Evolutionary conservation across 2,113 vertebrate species (phyloP), one percentile per base, ranked within the genome.

Genomic region (Helogale parvula): DNA sequence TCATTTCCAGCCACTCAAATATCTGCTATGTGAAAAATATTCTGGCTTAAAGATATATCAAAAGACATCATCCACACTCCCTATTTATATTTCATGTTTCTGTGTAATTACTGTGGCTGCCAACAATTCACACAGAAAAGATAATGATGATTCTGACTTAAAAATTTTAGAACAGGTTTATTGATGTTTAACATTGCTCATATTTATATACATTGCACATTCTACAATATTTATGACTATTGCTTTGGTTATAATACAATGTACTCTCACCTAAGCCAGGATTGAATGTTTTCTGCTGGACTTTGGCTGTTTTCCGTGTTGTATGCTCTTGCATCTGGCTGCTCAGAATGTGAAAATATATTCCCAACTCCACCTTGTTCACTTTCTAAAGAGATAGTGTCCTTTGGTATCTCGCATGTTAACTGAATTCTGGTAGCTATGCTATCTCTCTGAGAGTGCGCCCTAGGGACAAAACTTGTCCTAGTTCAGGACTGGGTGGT

Each of bases 331-430:
- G 99, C 99, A 14, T 99, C 99, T 3, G 99, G 99, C 27, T 99
- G 98, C 74, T 99, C 99, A 0, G 99, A 99, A 83, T 99, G 99
- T 3, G 99, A 99, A 98, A 99, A 99, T 0, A 99, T 99, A 97
- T 99, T 98, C 27, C 99, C 98, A 96, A 99, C 1, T 76, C 25
- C 99, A 4, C 99, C 99, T 1, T 99, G 99, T 95, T 99, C 99
- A 0, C 99, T 99, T 97, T 99, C 99, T 1, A 99, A 99, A 81
- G 99, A 99, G 97, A 99, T 99, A 0, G 99, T 99, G 98, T 99
- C 41, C 4, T 41, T 99, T 29, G 99, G 99, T 38, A 99, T 99
- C 98, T 99, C 99, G 19, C 99, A 99, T 27, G 99, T 99, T 1
- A 99, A 99, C 0, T 99, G 99, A 41, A 98, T 99, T 93, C 99